phyloP scores from a whole-genome alignment of 2,888 invertebrate genomes.

The Crematogaster levior region DNA sequence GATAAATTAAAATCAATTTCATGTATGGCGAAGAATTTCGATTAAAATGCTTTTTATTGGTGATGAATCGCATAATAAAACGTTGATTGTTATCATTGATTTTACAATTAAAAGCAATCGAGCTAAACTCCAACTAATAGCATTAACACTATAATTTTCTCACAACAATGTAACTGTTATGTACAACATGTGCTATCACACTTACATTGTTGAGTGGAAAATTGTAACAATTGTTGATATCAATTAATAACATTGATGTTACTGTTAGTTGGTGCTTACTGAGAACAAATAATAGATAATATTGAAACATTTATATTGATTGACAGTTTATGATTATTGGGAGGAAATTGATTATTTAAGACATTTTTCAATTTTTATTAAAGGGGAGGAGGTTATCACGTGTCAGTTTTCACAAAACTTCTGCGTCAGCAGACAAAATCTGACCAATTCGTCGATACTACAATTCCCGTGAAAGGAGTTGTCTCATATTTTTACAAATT shows the following conservation, averaged over 20 bases:
- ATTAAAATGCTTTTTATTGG: not conserved
- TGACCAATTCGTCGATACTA: not conserved
- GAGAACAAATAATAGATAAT: not conserved
- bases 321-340: not conserved
- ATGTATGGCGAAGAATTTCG: not conserved
- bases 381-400: not conserved
- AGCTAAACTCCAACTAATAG: no score
- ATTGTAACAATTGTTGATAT: no score
- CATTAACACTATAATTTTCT: no score
- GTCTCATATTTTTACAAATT: not conserved
- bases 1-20: not conserved
- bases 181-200: no score
- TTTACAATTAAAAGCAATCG: not conserved
- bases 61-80: not conserved
- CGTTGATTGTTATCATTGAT: not conserved
- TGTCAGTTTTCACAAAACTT: not conserved
- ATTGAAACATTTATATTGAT: not conserved
- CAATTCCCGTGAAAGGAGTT: not conserved
- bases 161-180: no score
- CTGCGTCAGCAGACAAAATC: not conserved
- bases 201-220: no score
- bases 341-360: not conserved
- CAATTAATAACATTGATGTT: no score
- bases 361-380: constrained; percentile 25
- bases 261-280: no score